Evolutionary conservation across 2,888 invertebrate genomes (phyloP).

Genomic region (Cryptosula pallasiana): DNA sequence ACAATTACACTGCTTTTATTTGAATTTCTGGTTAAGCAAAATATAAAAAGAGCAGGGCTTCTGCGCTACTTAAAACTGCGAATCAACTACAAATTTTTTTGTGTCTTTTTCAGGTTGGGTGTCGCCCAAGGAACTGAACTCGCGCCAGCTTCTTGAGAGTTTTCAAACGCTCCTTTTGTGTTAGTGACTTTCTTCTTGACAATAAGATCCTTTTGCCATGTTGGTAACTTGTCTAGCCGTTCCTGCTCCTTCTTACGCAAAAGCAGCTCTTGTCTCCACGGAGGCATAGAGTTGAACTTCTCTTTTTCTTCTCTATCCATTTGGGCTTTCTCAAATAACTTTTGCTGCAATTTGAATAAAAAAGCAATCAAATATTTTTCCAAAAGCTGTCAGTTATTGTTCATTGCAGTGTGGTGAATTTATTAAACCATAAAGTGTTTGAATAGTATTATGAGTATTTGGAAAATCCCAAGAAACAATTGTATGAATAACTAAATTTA

Average conservation of each 20-base stretch:
- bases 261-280: slow-evolving; percentile 16
- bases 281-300: slow-evolving; percentile 7
- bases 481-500: too few species aligned
- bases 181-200: background rate
- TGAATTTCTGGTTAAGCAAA: too few species aligned
- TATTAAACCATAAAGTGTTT: too few species aligned
- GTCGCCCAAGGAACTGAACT: background rate
- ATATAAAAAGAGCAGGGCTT: too few species aligned
- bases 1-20: too few species aligned
- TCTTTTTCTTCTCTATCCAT: background rate
- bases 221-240: slow-evolving; percentile 7
- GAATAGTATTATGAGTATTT: too few species aligned
- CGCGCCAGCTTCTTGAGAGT: background rate
- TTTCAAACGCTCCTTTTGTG: background rate
- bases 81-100: too few species aligned
- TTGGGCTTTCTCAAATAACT: background rate
- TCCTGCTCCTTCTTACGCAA: background rate
- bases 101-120: background rate
- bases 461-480: too few species aligned
- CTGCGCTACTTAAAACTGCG: too few species aligned
- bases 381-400: too few species aligned
- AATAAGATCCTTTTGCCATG: background rate
- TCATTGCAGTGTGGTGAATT: too few species aligned
- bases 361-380: background rate
- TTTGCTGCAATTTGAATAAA: background rate